Evolutionary conservation across 2,797 vertebrate species (phyloP).

Genomic region (Mormyrus hasselquistii): DNA sequence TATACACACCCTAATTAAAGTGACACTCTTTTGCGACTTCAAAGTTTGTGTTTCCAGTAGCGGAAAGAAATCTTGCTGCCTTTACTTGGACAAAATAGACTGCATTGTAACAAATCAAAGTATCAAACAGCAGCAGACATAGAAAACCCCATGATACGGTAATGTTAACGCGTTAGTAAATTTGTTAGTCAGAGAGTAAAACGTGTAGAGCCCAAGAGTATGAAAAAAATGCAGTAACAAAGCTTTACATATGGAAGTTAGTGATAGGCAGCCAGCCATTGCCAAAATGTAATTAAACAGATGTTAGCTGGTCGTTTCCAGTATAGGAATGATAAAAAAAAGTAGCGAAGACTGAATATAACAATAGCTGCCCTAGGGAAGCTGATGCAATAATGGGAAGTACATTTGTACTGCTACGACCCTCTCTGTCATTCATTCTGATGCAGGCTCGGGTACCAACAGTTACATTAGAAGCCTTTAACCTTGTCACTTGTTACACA

Average conservation of each 20-base stretch:
- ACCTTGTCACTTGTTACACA: not conserved
- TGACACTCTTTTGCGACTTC: not conserved
- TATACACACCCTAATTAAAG: not conserved
- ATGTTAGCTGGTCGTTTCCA: not conserved
- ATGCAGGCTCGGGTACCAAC: not conserved
- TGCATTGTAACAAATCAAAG: not conserved
- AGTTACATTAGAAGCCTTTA: not conserved
- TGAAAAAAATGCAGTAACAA: not conserved
- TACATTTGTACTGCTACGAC: not conserved
- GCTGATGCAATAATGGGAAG: not conserved
- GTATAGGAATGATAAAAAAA: not conserved
- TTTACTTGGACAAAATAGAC: not conserved
- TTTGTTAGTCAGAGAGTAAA: not conserved
- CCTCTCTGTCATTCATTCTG: not conserved
- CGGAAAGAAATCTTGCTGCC: not conserved
- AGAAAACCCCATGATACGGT: not conserved
- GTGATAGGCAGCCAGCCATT: slow-evolving; percentile 9
- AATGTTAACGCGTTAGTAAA: not conserved
- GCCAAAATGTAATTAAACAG: not conserved
- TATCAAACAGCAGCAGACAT: not conserved
- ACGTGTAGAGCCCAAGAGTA: not conserved
- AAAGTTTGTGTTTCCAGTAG: not conserved
- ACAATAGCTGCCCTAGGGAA: not conserved
- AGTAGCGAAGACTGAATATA: not conserved
- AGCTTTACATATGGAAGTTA: not conserved